Conservation (phyloP, 2,888 invertebrate genomes). For the Zygaena filipendulae region DNA sequence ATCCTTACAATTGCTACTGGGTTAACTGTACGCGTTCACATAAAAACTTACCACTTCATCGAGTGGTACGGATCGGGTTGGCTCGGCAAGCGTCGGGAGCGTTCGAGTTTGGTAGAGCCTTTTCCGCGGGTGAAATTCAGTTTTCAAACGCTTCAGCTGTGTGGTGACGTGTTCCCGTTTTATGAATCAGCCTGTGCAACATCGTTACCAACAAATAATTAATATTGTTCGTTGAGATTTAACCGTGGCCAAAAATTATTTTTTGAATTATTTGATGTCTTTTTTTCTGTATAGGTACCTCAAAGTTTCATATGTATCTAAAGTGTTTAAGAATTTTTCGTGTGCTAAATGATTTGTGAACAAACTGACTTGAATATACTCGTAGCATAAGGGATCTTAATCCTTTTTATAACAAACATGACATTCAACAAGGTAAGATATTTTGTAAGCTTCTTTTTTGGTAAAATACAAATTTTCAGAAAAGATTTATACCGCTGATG, state of each 20-base stretch:
- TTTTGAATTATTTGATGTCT: too few relatives aligned
- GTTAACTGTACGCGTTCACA: constrained; percentile 52
- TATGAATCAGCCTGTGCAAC: constrained; percentile 27
- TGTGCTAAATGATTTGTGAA: constrained; percentile 47
- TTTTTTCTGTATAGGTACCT: too few relatives aligned
- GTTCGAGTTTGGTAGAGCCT: constrained; percentile 32
- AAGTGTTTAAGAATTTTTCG: too few relatives aligned
- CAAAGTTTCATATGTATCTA: too few relatives aligned
- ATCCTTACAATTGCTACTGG: too few relatives aligned
- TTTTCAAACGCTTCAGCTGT: constrained; percentile 29
- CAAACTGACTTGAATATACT: constrained; percentile 38
- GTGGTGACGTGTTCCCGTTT: constrained; percentile 26
- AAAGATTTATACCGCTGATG: too few relatives aligned
- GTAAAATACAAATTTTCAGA: too few relatives aligned
- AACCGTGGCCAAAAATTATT: too few relatives aligned
- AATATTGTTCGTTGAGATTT: constrained; percentile 26
- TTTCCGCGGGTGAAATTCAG: constrained; percentile 53
- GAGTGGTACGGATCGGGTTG: constrained; percentile 34
- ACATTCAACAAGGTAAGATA: too few relatives aligned
- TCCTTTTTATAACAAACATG: too few relatives aligned
- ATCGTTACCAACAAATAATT: constrained; percentile 37
- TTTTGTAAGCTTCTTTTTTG: too few relatives aligned
- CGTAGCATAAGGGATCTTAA: too few relatives aligned
- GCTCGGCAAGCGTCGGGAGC: constrained; percentile 23
- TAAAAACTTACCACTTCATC: constrained; percentile 67